Conservation (phyloP, 2,888 invertebrate genomes). For the Oegoconia quadripuncta region DNA sequence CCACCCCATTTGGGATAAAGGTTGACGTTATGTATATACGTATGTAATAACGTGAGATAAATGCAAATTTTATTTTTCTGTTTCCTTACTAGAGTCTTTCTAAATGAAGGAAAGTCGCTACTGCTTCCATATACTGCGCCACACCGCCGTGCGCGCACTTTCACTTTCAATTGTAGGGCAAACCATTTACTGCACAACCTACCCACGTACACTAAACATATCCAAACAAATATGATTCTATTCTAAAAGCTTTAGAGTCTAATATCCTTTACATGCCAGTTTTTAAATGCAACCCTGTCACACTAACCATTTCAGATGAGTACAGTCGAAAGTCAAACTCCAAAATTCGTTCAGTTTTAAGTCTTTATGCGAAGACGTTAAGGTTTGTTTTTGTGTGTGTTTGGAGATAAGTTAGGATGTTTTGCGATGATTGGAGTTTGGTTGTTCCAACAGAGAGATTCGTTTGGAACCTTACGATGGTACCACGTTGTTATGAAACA, state of each 20-base stretch:
- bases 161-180: constrained; percentile 78
- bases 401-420: constrained; percentile 25
- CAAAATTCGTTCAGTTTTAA: constrained; percentile 17
- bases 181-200: constrained; percentile 36
- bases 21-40: no score
- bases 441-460: constrained; percentile 67
- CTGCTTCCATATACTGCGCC: constrained; percentile 64
- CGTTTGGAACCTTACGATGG: constrained; percentile 71
- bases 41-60: no score
- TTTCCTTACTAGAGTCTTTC: no score
- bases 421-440: constrained; percentile 23
- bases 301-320: constrained; percentile 26
- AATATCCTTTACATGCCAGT: constrained; percentile 15
- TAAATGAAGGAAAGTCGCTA: no score
- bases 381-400: constrained; percentile 24
- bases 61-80: no score
- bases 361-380: constrained; percentile 16
- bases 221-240: constrained; percentile 25
- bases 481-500: constrained; percentile 71
- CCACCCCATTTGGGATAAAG: no score
- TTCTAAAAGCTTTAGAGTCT: accelerated
- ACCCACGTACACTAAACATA: constrained; percentile 10
- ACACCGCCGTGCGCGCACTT: constrained; percentile 63
- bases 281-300: constrained; percentile 38
- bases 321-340: constrained; percentile 51